Percentiles rank a stretch among this genome's conserved stretches.
Conservation (phyloP, 2,888 invertebrate species). For the Lydus trimaculatus region DNA sequence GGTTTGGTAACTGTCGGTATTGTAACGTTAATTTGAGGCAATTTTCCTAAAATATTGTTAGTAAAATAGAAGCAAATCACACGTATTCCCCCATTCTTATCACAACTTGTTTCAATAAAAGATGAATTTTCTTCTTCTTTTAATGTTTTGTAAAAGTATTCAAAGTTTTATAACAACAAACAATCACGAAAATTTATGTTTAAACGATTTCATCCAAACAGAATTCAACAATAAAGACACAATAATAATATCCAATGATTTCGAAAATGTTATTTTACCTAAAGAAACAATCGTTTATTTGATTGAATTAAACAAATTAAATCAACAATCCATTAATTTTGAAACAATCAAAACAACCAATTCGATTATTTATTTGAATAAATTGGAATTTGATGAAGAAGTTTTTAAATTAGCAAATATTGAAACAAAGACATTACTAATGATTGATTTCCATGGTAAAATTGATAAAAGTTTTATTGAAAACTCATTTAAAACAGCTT, state of each 20-base stretch:
- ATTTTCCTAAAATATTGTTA: background rate
- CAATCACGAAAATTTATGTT: background rate
- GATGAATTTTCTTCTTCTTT: background rate
- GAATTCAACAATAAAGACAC: background rate
- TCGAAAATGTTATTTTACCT: background rate
- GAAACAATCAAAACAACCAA: background rate
- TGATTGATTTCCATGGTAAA: background rate
- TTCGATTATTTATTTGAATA: background rate
- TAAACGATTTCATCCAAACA: background rate
- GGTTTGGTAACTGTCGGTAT: background rate
- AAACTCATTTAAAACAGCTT: background rate
- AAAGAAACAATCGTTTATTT: background rate
- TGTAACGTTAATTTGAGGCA: background rate
- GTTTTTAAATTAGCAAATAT: slow-evolving; percentile 2
- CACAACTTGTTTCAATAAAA: background rate
- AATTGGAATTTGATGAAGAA: background rate
- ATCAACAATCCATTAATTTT: background rate
- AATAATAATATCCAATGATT: background rate
- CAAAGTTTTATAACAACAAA: background rate
- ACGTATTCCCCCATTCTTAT: background rate
- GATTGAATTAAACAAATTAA: background rate
- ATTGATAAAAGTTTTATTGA: background rate
- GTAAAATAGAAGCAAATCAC: background rate
- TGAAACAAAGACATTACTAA: background rate
- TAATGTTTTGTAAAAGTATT: background rate